Base-by-base conservation (phyloP, 2,888 invertebrate species). In the Caenorhabditis plicata region DNA sequence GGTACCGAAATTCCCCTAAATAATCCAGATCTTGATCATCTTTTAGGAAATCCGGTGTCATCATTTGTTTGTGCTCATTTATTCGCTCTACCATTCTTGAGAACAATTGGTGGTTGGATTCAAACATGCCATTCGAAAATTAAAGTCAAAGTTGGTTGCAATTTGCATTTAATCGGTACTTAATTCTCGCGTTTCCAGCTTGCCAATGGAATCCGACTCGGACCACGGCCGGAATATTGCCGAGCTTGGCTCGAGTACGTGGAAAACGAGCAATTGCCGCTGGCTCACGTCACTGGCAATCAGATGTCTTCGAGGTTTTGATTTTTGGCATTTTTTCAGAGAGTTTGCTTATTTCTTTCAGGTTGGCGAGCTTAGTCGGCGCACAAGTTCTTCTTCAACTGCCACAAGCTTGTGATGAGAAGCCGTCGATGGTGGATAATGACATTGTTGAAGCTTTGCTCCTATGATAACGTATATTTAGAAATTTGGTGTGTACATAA, bases 11-110 rank as follows among this genome's bases (percentile, higher is more conserved):
- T n/a, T n/a, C n/a, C n/a, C n/a, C n/a, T n/a, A n/a, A n/a, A n/a
- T n/a, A n/a, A n/a, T n/a, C n/a, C n/a, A n/a, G n/a, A n/a, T n/a
- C n/a, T n/a, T n/a, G n/a, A n/a, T n/a, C n/a, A n/a, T n/a, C n/a
- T n/a, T n/a, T n/a, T n/a, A n/a, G 82, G 82, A 40, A 98, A 98
- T 86, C 96, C 98, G 0, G 95, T 93, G 2, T 95, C 95, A 0
- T 91, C 94, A 13, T 88, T 68, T 54, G 79, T 80, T 2, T 71
- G 74, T 42, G 53, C 76, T 17, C 75, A 77, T 13, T 50, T 79
- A 15, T 79, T 78, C 46, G 79, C 62, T 4, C 25, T 74, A 5
- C 77, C 77, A 8, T 42, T 63, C 13, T 27, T 78, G 20, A 57
- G 66, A 8, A 38, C 43, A 9, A 31, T 57, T 26, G 56, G 67